These are phyloP conservation scores for Falco columbarius DNA, from an alignment of 2,797 vertebrate genomes.

Conservation along the genomic window DNA sequence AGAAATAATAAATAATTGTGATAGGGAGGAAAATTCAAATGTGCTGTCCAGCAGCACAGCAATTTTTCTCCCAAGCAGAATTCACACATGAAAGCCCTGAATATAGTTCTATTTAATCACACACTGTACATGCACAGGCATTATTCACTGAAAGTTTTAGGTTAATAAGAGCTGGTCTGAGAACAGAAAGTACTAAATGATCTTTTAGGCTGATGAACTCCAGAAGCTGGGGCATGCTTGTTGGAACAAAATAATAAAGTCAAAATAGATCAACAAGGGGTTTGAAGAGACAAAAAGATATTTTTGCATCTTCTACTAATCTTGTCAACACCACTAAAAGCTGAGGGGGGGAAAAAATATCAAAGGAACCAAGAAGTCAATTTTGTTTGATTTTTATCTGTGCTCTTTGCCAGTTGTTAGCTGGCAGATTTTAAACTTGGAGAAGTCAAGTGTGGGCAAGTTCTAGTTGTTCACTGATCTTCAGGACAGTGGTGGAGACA, in stretches of 20 bases:
- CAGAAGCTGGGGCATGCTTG: background rate
- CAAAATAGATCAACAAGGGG: background rate
- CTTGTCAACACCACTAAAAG: background rate
- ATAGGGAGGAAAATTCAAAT: slow-evolving; percentile 50
- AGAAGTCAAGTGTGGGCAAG: background rate
- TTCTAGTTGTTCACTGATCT: background rate
- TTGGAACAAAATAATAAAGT: slow-evolving; percentile 3
- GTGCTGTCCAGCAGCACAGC: slow-evolving; percentile 9
- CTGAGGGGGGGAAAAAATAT: background rate
- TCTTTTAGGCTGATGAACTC: slow-evolving; percentile 39
- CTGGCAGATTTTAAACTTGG: background rate
- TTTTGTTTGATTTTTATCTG: slow-evolving; percentile 20
- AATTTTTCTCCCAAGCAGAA: slow-evolving; percentile 34
- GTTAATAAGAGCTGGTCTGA: slow-evolving; percentile 1
- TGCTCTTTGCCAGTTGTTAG: background rate
- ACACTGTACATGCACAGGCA: background rate
- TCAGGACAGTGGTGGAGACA: background rate
- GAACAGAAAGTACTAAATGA: background rate
- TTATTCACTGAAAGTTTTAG: background rate
- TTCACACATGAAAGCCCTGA: background rate
- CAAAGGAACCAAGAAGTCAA: background rate
- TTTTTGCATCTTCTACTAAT: background rate
- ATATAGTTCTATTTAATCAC: slow-evolving; percentile 7
- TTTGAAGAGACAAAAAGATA: background rate
- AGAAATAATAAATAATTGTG: slow-evolving; percentile 66